phyloP scores from a whole-genome alignment of 1,140 invertebrate genomes.

The Ceratoteleas bidentatus region DNA sequence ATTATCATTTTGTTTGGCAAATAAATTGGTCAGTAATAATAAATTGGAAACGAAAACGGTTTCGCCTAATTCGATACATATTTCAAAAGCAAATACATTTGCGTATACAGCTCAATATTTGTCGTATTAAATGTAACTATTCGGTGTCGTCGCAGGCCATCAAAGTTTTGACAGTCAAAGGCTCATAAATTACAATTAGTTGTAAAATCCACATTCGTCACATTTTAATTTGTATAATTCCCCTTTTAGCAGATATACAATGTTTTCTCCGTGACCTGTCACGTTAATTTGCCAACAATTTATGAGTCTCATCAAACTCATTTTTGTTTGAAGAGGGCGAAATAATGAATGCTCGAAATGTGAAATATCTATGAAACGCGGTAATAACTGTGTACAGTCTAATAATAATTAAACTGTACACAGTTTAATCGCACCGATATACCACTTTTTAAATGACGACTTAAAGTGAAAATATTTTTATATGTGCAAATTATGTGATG shows the following conservation, averaged over 20 bases:
- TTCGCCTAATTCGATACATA: too few relatives aligned
- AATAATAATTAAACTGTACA: too few relatives aligned
- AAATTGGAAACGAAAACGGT: too few relatives aligned
- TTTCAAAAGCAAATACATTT: too few relatives aligned
- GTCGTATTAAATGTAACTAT: too few relatives aligned
- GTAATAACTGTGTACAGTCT: too few relatives aligned
- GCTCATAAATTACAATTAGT: not conserved
- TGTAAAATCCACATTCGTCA: not conserved
- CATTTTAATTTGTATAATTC: conserved; percentile 2
- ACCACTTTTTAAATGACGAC: conserved; percentile 17
- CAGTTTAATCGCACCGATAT: not conserved
- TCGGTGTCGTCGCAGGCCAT: too few relatives aligned
- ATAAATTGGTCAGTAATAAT: too few relatives aligned
- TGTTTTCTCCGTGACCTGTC: not conserved
- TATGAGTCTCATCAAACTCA: conserved; percentile 6
- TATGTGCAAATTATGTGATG: too few relatives aligned
- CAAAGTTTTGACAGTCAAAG: too few relatives aligned
- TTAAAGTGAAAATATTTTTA: not conserved
- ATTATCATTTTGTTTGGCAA: too few relatives aligned
- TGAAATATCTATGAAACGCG: conserved; percentile 18
- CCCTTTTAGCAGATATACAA: conserved; percentile 2
- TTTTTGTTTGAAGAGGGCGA: conserved; percentile 21
- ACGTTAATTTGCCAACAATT: conserved; percentile 13
- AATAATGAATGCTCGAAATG: conserved; percentile 21
- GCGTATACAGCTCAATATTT: too few relatives aligned